Conservation (phyloP, 2,113 vertebrate species). For the Bubalus kerabau region DNA sequence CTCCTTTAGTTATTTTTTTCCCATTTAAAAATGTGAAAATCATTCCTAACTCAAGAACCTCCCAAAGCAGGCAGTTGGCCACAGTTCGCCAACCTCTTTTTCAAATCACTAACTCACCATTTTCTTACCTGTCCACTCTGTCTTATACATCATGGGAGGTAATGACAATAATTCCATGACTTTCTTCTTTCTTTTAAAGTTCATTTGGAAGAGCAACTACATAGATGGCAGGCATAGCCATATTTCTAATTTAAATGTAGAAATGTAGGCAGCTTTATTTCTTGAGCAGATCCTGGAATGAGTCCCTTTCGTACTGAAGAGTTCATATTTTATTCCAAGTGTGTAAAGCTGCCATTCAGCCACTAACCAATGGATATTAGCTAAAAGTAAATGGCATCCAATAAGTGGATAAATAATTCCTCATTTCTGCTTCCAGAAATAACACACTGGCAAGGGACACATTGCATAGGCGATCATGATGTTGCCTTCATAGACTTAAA, state of each 20-base stretch:
- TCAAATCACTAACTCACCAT: background rate
- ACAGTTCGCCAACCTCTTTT: background rate
- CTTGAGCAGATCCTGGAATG: background rate
- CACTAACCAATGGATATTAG: slow-evolving; percentile 44
- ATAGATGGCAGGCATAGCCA: background rate
- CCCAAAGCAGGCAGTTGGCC: background rate
- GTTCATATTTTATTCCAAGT: slow-evolving; percentile 59
- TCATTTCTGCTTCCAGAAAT: slow-evolving; percentile 20
- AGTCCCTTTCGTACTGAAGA: background rate
- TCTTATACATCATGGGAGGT: background rate
- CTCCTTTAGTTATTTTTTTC: background rate
- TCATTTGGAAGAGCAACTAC: background rate
- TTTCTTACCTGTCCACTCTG: background rate
- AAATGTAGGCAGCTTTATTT: slow-evolving; percentile 6
- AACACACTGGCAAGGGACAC: slow-evolving; percentile 38
- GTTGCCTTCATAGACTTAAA: background rate
- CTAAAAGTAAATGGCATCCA: slow-evolving; percentile 49
- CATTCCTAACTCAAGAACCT: background rate
- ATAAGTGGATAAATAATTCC: slow-evolving; percentile 43
- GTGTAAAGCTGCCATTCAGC: slow-evolving; percentile 2
- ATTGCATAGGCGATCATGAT: background rate
- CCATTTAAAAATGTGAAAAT: slow-evolving; percentile 1
- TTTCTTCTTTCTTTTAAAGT: background rate
- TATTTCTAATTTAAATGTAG: slow-evolving; percentile 35
- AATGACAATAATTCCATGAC: background rate